Evolutionary conservation across 2,888 invertebrate species (phyloP), one percentile per base, ranked within the genome.

Genomic region (Orthonevra nobilis): DNA sequence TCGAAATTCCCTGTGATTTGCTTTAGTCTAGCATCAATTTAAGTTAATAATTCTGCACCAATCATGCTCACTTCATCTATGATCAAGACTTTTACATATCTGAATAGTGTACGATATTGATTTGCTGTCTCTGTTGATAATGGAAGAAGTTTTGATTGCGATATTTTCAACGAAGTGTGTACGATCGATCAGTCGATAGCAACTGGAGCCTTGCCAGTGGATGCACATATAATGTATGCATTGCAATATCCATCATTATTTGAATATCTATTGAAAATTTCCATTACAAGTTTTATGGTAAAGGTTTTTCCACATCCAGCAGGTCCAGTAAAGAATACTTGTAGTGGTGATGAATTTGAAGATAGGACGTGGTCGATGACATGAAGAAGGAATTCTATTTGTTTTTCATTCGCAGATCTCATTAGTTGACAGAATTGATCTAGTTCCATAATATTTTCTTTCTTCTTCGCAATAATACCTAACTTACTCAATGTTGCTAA

Each of bases 241-340:
- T 89, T 87, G 82, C 83, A 86, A 73, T 64, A 82, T 6, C 84
- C 85, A 84, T 88, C 85, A 34, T 68, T 85, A 61, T 84, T 82
- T 36, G 85, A 60, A 69, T 81, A 88, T 26, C 88, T 60, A 66
- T 89, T 89, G 52, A 87, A 87, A 68, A 86, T 88, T 83, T 88
- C 88, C 86, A 87, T 87, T 0, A 89, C 40, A 0, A 85, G 81
- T 84, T 86, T 86, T 5, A 88, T 87, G 7, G 86, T 82, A 56
- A 86, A 87, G 10, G 86, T 83, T 84, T 86, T 85, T 0, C 85
- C 85, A 56, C 82, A 54, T 15, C 84, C 84, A 69, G 86, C 85
- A 40, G 85, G 85, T 0, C 84, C 85, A 2, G 86, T 86, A 3
- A 86, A 83, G 81, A 84, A 82, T 63, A 82, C 58, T 79, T 82